These are phyloP conservation scores for Drosophila rufa DNA, from an alignment of 1,140 invertebrate species.

Conservation along the genomic window DNA sequence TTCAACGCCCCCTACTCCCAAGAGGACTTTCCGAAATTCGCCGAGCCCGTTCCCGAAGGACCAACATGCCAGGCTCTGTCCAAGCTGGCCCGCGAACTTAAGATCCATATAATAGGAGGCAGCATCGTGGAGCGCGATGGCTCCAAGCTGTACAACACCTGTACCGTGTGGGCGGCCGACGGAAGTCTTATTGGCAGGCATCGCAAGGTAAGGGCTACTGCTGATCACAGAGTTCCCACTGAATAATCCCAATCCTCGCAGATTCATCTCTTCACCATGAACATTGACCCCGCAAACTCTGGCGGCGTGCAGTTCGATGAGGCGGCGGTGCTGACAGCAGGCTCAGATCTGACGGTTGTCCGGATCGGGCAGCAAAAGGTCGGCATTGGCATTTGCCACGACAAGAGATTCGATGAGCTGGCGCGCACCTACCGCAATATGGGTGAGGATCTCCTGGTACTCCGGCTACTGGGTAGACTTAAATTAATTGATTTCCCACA, in stretches of 20 bases:
- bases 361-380: constrained; percentile 90
- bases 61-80: constrained; percentile 90
- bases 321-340: constrained; percentile 92
- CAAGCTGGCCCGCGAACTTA: constrained; percentile 90
- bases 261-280: constrained; percentile 97
- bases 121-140: constrained; percentile 93
- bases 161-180: constrained; percentile 93
- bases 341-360: constrained; percentile 91
- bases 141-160: constrained; percentile 92
- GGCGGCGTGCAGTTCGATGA: constrained; percentile 96
- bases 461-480: no score
- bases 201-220: constrained; percentile 87
- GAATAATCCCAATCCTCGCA: constrained; percentile 5
- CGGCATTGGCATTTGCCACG: constrained; percentile 97
- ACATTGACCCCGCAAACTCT: constrained; percentile 88
- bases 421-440: constrained; percentile 91
- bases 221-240: neutral
- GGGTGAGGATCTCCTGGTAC: constrained; percentile 33
- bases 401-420: constrained; percentile 96
- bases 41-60: constrained; percentile 92
- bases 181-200: constrained; percentile 91
- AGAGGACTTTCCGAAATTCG: constrained; percentile 94
- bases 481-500: constrained; percentile 54
- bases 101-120: constrained; percentile 94
- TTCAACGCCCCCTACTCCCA: constrained; percentile 95